phyloP scores from a whole-genome alignment of 2,888 invertebrate genomes.

The Yponomeuta plumbellus region DNA sequence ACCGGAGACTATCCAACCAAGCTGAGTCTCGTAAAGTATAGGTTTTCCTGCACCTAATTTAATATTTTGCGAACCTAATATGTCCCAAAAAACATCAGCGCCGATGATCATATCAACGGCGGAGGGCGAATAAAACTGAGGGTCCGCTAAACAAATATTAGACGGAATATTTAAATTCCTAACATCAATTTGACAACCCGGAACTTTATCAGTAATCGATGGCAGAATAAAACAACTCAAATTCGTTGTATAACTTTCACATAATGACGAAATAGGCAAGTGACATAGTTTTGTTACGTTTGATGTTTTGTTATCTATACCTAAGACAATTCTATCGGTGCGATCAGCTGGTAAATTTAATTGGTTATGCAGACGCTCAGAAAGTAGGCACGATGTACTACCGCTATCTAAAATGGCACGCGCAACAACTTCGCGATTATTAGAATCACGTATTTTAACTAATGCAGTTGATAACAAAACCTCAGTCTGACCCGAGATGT shows the following conservation, averaged over 20 bases:
- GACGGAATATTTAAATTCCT: constrained; percentile 12
- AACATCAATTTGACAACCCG: background rate
- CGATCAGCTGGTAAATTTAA: background rate
- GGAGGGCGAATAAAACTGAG: constrained; percentile 20
- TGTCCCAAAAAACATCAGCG: constrained; percentile 27
- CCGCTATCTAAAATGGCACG: constrained; percentile 18
- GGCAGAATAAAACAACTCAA: background rate
- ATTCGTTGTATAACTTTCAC: background rate
- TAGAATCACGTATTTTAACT: background rate
- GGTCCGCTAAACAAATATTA: constrained; percentile 22
- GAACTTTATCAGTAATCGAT: background rate
- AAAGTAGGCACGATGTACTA: constrained; percentile 10
- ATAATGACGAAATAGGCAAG: background rate
- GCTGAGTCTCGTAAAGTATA: constrained; percentile 22
- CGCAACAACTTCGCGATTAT: background rate
- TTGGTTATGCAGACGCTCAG: background rate
- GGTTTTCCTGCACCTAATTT: constrained; percentile 22
- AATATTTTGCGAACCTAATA: constrained; percentile 23
- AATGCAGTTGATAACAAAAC: constrained; percentile 11
- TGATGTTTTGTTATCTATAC: background rate
- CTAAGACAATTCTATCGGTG: background rate
- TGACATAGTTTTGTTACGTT: background rate
- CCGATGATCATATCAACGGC: constrained; percentile 27
- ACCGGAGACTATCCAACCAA: constrained; percentile 28
- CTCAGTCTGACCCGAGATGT: background rate